phyloP scores from a whole-genome alignment of 2,797 vertebrate species.

The Paedocypris micromegethes region DNA sequence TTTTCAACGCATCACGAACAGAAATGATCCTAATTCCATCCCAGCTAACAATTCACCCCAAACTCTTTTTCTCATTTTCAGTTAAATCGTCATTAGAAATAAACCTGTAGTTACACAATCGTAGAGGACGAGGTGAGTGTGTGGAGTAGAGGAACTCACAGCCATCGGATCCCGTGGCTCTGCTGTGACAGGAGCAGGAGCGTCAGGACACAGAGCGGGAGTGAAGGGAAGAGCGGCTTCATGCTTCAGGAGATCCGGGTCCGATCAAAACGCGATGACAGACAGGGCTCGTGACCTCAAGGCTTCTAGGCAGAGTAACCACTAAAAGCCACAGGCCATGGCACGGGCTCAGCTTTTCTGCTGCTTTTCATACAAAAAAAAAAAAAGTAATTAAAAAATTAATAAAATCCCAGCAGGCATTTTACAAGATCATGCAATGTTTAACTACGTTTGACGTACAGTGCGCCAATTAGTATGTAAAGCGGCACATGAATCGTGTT shows the following conservation, averaged over 20 bases:
- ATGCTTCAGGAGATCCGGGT: conserved; percentile 63
- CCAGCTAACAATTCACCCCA: too few relatives aligned
- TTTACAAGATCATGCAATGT: too few relatives aligned
- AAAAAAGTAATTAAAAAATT: conserved; percentile 8
- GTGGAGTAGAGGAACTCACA: conserved; percentile 76
- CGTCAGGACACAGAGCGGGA: conserved; percentile 74
- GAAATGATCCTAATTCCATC: too few relatives aligned
- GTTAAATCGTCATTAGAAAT: too few relatives aligned
- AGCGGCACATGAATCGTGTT: too few relatives aligned
- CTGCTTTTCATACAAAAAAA: conserved; percentile 45
- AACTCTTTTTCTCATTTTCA: too few relatives aligned
- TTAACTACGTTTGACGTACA: too few relatives aligned
- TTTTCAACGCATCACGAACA: conserved; percentile 4
- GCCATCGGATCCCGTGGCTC: conserved; percentile 94
- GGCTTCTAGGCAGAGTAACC: conserved; percentile 48
- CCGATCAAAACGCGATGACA: conserved; percentile 38
- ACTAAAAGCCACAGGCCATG: conserved; percentile 62
- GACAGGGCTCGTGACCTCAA: conserved; percentile 41
- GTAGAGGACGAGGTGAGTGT: not conserved
- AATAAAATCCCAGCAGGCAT: not conserved
- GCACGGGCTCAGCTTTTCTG: conserved; percentile 45
- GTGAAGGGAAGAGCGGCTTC: conserved; percentile 71
- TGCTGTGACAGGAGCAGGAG: conserved; percentile 81
- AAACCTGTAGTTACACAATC: too few relatives aligned
- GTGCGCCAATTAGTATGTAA: too few relatives aligned